Conservation (phyloP, 2,797 vertebrate species). For the Spheniscus humboldti region DNA sequence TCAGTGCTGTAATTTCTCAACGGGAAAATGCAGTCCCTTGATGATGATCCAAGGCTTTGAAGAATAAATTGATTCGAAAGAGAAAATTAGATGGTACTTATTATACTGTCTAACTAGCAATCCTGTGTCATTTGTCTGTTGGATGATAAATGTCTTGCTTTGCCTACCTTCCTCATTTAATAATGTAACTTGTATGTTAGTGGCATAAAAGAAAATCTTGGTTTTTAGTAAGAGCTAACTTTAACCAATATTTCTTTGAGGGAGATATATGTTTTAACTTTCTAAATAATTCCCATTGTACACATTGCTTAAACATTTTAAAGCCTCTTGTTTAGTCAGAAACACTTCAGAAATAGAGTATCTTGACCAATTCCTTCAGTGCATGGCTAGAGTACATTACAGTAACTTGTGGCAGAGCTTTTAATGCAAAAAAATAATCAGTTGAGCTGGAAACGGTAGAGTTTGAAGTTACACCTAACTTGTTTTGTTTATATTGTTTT, state of each 20-base stretch:
- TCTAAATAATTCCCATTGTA: background rate
- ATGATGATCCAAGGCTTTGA: slow-evolving; percentile 73
- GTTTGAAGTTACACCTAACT: background rate
- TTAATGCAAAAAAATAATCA: background rate
- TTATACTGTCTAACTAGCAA: slow-evolving; percentile 78
- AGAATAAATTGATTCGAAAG: slow-evolving; percentile 82
- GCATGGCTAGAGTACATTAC: background rate
- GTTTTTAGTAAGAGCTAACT: slow-evolving; percentile 49
- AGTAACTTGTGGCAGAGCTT: background rate
- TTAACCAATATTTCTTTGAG: slow-evolving; percentile 37
- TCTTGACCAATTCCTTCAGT: background rate
- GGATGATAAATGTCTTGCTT: slow-evolving; percentile 74
- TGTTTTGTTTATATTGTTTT: background rate
- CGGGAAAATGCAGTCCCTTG: slow-evolving; percentile 73
- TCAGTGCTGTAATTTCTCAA: slow-evolving; percentile 73
- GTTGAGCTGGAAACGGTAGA: background rate
- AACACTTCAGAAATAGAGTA: background rate
- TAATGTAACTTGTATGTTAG: slow-evolving; percentile 55
- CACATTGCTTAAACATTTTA: background rate
- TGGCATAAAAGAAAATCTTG: slow-evolving; percentile 35
- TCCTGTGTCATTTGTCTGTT: slow-evolving; percentile 75
- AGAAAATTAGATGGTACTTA: slow-evolving; percentile 82
- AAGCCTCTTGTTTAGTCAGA: background rate
- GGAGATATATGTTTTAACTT: background rate
- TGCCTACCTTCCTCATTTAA: slow-evolving; percentile 68